Conservation (phyloP, 2,797 vertebrate genomes). For the Sebastes nivosus region DNA sequence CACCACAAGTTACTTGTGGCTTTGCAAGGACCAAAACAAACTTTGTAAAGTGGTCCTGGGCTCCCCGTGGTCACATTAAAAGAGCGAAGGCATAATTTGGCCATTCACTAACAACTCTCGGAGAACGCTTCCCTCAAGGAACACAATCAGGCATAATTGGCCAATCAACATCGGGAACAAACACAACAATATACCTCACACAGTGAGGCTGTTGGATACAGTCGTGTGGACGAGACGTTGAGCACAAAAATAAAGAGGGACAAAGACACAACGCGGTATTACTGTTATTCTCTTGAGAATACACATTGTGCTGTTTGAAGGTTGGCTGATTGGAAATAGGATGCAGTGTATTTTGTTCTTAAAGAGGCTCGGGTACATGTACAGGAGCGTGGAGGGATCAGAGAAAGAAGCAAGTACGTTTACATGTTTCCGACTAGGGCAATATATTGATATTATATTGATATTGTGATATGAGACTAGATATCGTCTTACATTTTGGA, state of each 20-base stretch:
- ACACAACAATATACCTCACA: constrained; percentile 72
- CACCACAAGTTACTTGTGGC: constrained; percentile 64
- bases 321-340: neutral
- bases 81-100: constrained; percentile 73
- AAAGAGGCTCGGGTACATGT: neutral
- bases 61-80: constrained; percentile 76
- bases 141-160: constrained; percentile 81
- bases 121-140: constrained; percentile 75
- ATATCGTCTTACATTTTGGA: too few species aligned
- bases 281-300: constrained; percentile 19
- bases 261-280: neutral
- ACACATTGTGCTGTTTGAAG: neutral
- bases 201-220: constrained; percentile 53
- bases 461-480: too few species aligned
- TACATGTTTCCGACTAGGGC: accelerated
- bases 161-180: constrained; percentile 77
- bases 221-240: constrained; percentile 35
- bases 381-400: neutral
- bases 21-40: constrained; percentile 59
- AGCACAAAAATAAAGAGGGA: constrained; percentile 36
- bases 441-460: too few species aligned
- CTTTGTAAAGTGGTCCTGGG: constrained; percentile 59
- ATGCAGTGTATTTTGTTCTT: neutral
- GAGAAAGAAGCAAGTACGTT: neutral
- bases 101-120: constrained; percentile 69